These are phyloP conservation scores for Pachycephala philippinensis DNA, from an alignment of 2,113 vertebrate genomes.

Conservation along the genomic window DNA sequence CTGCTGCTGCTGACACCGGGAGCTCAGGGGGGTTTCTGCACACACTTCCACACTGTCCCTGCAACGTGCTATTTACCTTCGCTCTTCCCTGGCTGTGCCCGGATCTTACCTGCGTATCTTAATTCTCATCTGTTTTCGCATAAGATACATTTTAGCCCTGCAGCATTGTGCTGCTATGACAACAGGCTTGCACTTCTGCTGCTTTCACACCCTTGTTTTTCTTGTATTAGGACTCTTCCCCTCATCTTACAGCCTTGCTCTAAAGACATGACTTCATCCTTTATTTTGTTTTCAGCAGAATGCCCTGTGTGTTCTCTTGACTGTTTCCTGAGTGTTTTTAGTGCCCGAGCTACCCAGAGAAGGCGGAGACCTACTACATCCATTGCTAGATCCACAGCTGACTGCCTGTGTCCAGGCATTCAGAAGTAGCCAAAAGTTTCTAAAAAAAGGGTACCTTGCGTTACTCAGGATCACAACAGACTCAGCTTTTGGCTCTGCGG, in stretches of 20 bases:
- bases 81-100: not conserved
- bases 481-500: not conserved
- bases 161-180: slow-evolving; percentile 69
- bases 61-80: not conserved
- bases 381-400: not conserved
- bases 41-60: not conserved
- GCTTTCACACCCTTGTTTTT: slow-evolving; percentile 63
- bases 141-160: slow-evolving; percentile 64
- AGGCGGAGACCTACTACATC: not conserved
- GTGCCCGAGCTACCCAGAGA: not conserved
- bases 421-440: not conserved
- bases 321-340: not conserved
- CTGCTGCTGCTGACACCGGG: not conserved
- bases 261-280: slow-evolving; percentile 23
- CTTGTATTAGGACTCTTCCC: slow-evolving; percentile 56
- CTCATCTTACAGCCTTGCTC: slow-evolving; percentile 27
- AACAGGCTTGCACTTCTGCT: slow-evolving; percentile 62
- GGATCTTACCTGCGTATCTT: slow-evolving; percentile 57
- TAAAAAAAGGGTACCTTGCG: not conserved
- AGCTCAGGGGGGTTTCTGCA: not conserved
- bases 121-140: slow-evolving; percentile 64
- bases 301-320: not conserved
- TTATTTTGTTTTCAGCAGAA: not conserved
- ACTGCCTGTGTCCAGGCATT: not conserved
- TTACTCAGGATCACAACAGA: not conserved